Conservation (phyloP, 2,797 vertebrate species). For the Pantherophis alleghaniensis region DNA sequence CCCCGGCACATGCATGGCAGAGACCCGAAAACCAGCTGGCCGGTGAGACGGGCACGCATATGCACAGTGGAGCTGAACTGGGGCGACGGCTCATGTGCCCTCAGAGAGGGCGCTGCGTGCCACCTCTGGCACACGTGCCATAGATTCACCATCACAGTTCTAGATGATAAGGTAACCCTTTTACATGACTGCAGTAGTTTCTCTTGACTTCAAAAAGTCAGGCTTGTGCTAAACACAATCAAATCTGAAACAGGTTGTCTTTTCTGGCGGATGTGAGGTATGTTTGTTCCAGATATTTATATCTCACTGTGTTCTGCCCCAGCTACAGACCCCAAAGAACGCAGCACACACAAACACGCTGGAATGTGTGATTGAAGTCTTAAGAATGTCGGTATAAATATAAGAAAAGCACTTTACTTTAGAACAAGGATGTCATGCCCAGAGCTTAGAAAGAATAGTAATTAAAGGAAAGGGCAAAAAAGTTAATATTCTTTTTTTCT, state of each 20-base stretch:
- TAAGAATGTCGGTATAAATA: not conserved
- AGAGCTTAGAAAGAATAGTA: not conserved
- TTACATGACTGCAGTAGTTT: not conserved
- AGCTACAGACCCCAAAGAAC: too few relatives aligned
- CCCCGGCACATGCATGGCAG: too few relatives aligned
- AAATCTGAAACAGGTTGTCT: not conserved
- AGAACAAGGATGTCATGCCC: not conserved
- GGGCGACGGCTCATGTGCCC: too few relatives aligned
- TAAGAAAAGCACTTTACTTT: not conserved
- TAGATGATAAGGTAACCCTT: constrained; percentile 13
- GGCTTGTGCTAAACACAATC: not conserved
- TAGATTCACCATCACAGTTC: too few relatives aligned
- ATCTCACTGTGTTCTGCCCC: not conserved
- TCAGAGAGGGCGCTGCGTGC: too few relatives aligned
- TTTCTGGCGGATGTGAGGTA: not conserved
- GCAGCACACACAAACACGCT: too few relatives aligned
- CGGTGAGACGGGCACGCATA: too few relatives aligned
- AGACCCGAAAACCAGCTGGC: too few relatives aligned
- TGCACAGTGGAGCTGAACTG: too few relatives aligned
- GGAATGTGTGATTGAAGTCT: not conserved
- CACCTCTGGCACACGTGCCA: too few relatives aligned
- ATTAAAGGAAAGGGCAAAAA: not conserved
- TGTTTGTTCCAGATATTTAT: not conserved
- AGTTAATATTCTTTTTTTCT: not conserved
- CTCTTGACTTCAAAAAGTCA: not conserved